Base-by-base conservation (phyloP, 2,113 vertebrate genomes). In the Pyxicephalus adspersus region DNA sequence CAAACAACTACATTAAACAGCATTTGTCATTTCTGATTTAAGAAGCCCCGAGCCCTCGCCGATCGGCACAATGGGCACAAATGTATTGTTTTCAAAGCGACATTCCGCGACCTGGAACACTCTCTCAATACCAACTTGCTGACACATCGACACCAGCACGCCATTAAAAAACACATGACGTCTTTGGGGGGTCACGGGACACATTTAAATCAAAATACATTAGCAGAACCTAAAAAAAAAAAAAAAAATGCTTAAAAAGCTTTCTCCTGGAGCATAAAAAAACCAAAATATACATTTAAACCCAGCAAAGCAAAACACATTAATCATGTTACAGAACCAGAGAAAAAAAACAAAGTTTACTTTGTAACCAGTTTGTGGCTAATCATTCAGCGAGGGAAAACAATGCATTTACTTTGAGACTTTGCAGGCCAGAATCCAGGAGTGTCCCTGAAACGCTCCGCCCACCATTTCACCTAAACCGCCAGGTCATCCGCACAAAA, bases 401-500 rank as follows among this genome's bases (percentile, higher is more conserved):
- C 54, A 68, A 57, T 58, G 65, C 26, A 66, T 68, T 68, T 79
- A 77, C 71, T 74, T 74, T 54, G 57, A 74, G 64, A 34, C 65
- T 23, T 23, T 38, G 67, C 68, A 74, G 31, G 61, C 79, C 22
- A 26, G 34, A 54, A 63, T 63, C 80, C 80, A 34, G 23, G 77
- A 73, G 78, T 72, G 60, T 73, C 80, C 45, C 28, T 66, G 80
- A 25, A 65, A 73, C 23, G 23, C 80, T 20, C 80, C 72, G 54
- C 70, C 80, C 61, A 66, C 71, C 63, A 61, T 66, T 75, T 75
- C 80, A 82, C 80, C 70, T 82, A 55, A 26, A 73, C 57, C 28
- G 57, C 66, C 75, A 63, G 80, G 80, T 82, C 71, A 66, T 82
- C 26, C 29, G 66, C 70, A 82, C 80, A 82, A 82, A 75, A 29